phyloP scores from a whole-genome alignment of 2,113 vertebrate species.

The Tragulus kanchil region DNA sequence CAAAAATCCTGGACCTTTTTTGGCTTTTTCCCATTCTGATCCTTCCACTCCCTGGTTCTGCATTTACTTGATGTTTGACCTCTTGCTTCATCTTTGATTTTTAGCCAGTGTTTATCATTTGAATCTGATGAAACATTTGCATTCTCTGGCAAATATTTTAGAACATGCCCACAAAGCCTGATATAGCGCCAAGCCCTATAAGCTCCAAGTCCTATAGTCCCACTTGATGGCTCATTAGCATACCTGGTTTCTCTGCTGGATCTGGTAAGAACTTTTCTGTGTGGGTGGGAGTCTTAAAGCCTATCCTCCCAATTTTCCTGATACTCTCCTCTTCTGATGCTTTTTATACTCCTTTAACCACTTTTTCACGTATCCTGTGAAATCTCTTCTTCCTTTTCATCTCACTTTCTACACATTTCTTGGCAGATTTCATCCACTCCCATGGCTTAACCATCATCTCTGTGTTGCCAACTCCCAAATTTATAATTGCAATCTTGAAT shows the following conservation, averaged over 20 bases:
- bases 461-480: slow-evolving; percentile 69
- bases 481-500: slow-evolving; percentile 70
- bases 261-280: slow-evolving; percentile 8
- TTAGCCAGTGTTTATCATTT: neutral
- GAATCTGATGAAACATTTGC: slow-evolving; percentile 45
- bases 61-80: slow-evolving; percentile 21
- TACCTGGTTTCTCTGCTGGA: neutral
- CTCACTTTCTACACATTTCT: slow-evolving; percentile 53
- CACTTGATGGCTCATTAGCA: neutral
- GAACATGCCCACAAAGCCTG: neutral
- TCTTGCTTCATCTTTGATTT: slow-evolving; percentile 40
- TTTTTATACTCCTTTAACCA: slow-evolving; percentile 40
- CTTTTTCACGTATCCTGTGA: slow-evolving; percentile 47
- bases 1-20: neutral
- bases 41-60: neutral
- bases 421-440: slow-evolving; percentile 65
- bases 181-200: neutral
- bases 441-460: slow-evolving; percentile 64
- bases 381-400: slow-evolving; percentile 51
- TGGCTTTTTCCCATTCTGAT: neutral
- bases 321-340: neutral
- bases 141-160: slow-evolving; percentile 21
- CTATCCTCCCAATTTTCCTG: neutral
- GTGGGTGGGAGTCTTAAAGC: neutral
- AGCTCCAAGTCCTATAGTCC: neutral